Evolutionary conservation across 2,888 invertebrate genomes (phyloP), one percentile per base, ranked within the genome.

Genomic region (Neocrepidodera transversa): DNA sequence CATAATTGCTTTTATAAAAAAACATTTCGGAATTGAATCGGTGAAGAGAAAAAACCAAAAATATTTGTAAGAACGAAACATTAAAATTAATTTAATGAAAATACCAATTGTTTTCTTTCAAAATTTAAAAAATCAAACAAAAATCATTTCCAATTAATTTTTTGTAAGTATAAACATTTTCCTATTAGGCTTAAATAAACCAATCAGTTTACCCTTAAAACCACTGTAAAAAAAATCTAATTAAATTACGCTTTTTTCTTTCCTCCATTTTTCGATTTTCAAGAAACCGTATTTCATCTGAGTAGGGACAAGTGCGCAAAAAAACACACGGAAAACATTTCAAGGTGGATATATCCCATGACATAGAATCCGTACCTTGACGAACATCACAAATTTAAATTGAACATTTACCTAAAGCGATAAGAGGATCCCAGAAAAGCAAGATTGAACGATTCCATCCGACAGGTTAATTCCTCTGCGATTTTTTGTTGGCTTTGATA

Each of bases 361-460:
- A 30, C 36, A 20, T 3, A 23, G 10, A 36, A 58, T 26, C 51
- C 52, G 18, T 23, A 56, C 55, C 54, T 60, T 51, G 47, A 55
- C 55, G 36, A 45, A 42, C 55, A 51, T 56, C 60, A 50, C 51
- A 56, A 47, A 60, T 60, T 60, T 55, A 60, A 56, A 60, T 60
- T 56, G 51, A 52, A 56, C 60, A 56, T 56, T 56, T 47, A 45
- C 47, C 52, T 56, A 42, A 32, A 50, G 23, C 45, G 60, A 60
- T 60, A 60, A 60, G 51, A 60, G 60, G 60, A 60, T 56, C 53
- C 40, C 17, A 40, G 56, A 28, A 30, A 51, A 55, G 47, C 23
- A 48, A 60, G 56, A 48, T 48, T 56, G 60, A 60, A 49, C 51
- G 56, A 8, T 52, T 60, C 36, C 51, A 55, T 49, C 60, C 52